A percentile compares a stretch with the other conserved stretches of the same genome.
phyloP scores from a whole-genome alignment of 2,888 invertebrate species.

The Polylopha cassiicola region DNA sequence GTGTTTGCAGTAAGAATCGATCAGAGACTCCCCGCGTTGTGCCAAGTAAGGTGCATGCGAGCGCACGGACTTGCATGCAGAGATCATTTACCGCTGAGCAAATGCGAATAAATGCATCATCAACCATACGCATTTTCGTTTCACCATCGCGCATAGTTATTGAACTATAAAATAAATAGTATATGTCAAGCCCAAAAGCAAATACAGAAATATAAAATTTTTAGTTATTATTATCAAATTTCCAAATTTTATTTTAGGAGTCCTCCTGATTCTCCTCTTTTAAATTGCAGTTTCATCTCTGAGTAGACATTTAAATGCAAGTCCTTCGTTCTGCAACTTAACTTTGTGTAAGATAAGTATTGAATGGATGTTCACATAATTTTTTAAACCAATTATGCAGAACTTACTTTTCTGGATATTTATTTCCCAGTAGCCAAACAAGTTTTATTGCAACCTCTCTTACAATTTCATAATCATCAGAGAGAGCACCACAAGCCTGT shows the following conservation, averaged over 20 bases:
- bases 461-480: slow-evolving; percentile 96
- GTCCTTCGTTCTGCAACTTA: too few species aligned
- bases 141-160: slow-evolving; percentile 84
- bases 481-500: slow-evolving; percentile 83
- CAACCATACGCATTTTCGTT: slow-evolving; percentile 91
- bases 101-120: slow-evolving; percentile 97
- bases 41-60: slow-evolving; percentile 91
- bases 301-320: too few species aligned
- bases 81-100: slow-evolving; percentile 96
- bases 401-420: slow-evolving; percentile 89
- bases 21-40: slow-evolving; percentile 91
- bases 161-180: slow-evolving; percentile 63
- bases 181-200: neutral
- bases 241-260: too few species aligned
- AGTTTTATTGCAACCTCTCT: slow-evolving; percentile 90
- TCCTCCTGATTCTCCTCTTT: too few species aligned
- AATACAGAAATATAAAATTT: too few species aligned
- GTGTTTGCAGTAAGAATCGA: slow-evolving; percentile 94
- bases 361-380: too few species aligned
- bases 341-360: too few species aligned
- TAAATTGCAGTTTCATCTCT: too few species aligned
- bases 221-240: too few species aligned
- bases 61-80: slow-evolving; percentile 90
- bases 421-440: slow-evolving; percentile 89
- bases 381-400: neutral